Conservation (phyloP, 64 coral and sea anemone genomes). For the Porites australiensis region DNA sequence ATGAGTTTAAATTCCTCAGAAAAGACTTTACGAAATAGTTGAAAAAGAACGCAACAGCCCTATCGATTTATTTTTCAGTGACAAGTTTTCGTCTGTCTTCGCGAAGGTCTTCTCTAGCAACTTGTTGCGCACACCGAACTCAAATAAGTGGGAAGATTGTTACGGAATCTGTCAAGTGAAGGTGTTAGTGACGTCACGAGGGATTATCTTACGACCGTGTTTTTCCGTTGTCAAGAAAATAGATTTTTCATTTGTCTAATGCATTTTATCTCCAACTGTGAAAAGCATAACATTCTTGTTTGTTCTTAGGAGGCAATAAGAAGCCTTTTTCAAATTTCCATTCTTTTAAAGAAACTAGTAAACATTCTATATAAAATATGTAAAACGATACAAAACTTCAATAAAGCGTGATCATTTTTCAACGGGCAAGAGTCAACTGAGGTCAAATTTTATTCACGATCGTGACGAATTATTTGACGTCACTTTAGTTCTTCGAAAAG, state of each 20-base stretch:
- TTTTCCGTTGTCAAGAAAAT: constrained; percentile 35
- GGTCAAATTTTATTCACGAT: too few relatives aligned
- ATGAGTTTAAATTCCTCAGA: too few relatives aligned
- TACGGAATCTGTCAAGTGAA: neutral
- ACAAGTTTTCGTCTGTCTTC: too few relatives aligned
- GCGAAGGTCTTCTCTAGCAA: neutral
- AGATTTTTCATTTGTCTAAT: neutral
- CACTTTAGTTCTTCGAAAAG: too few relatives aligned
- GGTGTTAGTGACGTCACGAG: constrained; percentile 20
- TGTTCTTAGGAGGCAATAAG: too few relatives aligned
- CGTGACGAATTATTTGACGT: too few relatives aligned
- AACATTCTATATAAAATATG: neutral
- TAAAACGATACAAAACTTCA: neutral
- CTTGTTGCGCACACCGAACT: neutral
- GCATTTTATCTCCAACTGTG: neutral
- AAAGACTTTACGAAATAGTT: too few relatives aligned
- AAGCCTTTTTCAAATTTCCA: neutral
- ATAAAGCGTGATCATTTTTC: too few relatives aligned
- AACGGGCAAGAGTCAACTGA: too few relatives aligned
- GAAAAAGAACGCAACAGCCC: too few relatives aligned
- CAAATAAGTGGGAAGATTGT: neutral
- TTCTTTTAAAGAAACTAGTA: neutral
- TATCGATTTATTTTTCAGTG: neutral
- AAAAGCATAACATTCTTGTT: neutral
- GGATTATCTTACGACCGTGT: constrained; percentile 1